phyloP scores from a whole-genome alignment of 2,888 invertebrate genomes.

The Pantelozetes paolii region DNA sequence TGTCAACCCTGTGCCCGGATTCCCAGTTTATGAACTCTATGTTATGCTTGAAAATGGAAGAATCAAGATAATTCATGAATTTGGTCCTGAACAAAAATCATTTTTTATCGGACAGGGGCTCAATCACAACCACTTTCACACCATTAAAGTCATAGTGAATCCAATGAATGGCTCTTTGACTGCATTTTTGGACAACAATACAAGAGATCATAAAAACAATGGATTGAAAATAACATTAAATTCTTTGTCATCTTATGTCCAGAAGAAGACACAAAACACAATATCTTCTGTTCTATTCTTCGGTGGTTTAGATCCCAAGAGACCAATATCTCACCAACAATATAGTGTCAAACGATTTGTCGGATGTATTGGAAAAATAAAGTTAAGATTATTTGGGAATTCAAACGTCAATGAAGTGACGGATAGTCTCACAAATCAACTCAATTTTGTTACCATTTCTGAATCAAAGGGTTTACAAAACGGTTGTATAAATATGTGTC shows the following conservation, averaged over 20 bases:
- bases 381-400: conserved; percentile 57
- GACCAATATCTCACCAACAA: conserved; percentile 71
- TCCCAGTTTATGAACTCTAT: conserved; percentile 83
- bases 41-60: conserved; percentile 88
- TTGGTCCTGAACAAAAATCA: conserved; percentile 61
- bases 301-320: conserved; percentile 76
- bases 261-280: neutral
- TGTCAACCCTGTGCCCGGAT: conserved; percentile 70
- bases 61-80: conserved; percentile 84
- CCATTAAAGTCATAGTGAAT: conserved; percentile 77
- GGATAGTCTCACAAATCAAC: neutral
- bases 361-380: conserved; percentile 82
- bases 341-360: conserved; percentile 89
- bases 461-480: conserved; percentile 79
- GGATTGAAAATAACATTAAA: neutral
- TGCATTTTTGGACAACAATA: neutral
- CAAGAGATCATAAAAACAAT: conserved; percentile 1
- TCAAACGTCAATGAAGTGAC: conserved; percentile 26
- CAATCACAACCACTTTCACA: conserved; percentile 85
- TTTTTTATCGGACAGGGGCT: conserved; percentile 56
- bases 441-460: conserved; percentile 56
- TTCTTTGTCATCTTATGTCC: neutral
- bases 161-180: conserved; percentile 65
- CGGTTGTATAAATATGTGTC: conserved; percentile 72
- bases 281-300: conserved; percentile 41